Evolutionary conservation across 2,113 vertebrate genomes (phyloP), one percentile per base, ranked within the genome.

Genomic region (Alethe diademata): DNA sequence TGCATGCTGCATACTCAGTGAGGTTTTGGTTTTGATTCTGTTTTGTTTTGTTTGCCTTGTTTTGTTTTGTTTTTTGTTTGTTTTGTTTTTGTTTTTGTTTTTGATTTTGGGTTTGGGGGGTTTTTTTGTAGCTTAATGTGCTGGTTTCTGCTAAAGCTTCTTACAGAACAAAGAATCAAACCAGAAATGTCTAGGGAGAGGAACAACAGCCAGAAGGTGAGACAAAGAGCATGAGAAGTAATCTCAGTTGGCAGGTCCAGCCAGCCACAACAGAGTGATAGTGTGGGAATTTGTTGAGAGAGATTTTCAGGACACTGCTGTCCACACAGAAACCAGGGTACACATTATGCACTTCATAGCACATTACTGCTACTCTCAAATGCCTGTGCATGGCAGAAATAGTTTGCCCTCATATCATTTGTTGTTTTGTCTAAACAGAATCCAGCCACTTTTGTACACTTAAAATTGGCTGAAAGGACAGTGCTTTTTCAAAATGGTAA

Each of bases 191-290:
- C 82, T 87, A 69, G 66, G 82, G 91, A 96, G 73, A 93, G 29
- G 64, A 93, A 80, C 40, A 93, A 76, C 73, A 95, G 62, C 60
- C 85, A 95, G 70, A 92, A 95, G 71, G 93, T 95, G 94, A 95
- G 90, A 91, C 82, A 91, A 85, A 97, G 83, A 95, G 87, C 50
- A 78, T 73, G 67, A 96, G 89, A 96, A 84, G 31, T 92, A 88
- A 96, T 97, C 89, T 95, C 78, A 90, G 79, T 7, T 95, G 93
- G 92, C 95, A 97, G 90, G 61, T 90, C 90, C 88, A 95, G 83
- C 61, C 89, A 96, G 78, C 71, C 89, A 92, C 89, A 90, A 83
- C 54, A 90, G 67, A 96, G 57, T 57, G 67, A 93, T 29, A 90
- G 61, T 12, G 19, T 85, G 64, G 89, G 94, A 95, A 95, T 92